phyloP scores from a whole-genome alignment of 2,113 vertebrate genomes.

The Saguinus imperator region DNA sequence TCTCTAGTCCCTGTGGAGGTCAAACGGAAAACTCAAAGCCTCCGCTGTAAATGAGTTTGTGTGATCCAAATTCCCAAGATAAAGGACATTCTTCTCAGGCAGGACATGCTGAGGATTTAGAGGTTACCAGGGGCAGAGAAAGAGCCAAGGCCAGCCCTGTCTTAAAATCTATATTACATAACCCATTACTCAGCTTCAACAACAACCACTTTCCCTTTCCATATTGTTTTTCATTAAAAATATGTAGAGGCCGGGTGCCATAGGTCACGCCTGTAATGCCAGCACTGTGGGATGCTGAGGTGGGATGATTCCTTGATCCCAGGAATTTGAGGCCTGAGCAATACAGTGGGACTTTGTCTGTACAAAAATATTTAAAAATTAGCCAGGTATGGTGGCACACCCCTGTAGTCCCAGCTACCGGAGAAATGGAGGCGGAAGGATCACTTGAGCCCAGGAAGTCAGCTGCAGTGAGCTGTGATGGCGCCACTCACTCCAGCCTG shows the following conservation, averaged over 20 bases:
- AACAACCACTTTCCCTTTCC: not conserved
- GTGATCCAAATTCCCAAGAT: not conserved
- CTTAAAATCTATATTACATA: not conserved
- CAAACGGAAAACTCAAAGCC: not conserved
- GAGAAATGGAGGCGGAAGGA: not conserved
- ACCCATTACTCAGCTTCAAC: not conserved
- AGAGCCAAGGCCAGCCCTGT: not conserved
- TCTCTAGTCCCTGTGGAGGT: not conserved
- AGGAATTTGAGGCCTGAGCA: not conserved
- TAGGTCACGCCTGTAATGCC: not conserved
- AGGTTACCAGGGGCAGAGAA: not conserved
- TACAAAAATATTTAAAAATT: not conserved
- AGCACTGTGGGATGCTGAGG: not conserved
- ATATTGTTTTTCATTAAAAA: not conserved
- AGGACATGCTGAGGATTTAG: not conserved
- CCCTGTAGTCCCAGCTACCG: not conserved
- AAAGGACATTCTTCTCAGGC: not conserved
- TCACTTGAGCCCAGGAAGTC: not conserved
- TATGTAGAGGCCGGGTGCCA: not conserved
- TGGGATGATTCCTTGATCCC: not conserved
- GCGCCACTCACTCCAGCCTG: not conserved
- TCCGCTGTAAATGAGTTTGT: not conserved
- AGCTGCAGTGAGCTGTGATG: not conserved
- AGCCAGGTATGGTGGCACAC: fast-evolving
- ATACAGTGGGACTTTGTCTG: not conserved